Conservation (phyloP, 2,888 invertebrate species). For the Panorpa germanica region DNA sequence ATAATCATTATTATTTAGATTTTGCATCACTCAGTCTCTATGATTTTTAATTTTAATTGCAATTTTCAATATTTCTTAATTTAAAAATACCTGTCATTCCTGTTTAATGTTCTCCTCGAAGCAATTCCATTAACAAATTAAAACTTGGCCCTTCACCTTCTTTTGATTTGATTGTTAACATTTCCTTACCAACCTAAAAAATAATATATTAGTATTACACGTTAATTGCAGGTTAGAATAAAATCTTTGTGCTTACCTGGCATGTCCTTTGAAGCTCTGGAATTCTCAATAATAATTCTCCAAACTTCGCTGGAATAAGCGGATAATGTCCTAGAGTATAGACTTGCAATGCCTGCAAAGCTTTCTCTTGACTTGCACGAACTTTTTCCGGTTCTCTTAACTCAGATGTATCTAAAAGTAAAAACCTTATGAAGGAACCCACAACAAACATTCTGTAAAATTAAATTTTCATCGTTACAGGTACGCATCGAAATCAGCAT, state of each 20-base stretch:
- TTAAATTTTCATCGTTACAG: too few relatives aligned
- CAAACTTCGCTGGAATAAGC: conserved; percentile 86
- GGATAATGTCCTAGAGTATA: conserved; percentile 84
- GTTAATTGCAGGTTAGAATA: conserved; percentile 3
- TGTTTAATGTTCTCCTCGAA: conserved; percentile 76
- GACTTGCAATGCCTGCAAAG: conserved; percentile 76
- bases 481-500: too few relatives aligned
- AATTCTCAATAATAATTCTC: conserved; percentile 78
- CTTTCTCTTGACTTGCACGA: conserved; percentile 83
- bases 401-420: conserved; percentile 65
- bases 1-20: too few relatives aligned
- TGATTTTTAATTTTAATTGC: too few relatives aligned
- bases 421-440: conserved; percentile 7
- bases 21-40: too few relatives aligned
- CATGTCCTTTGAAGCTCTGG: conserved; percentile 91
- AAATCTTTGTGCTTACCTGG: conserved; percentile 37
- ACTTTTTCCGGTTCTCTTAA: conserved; percentile 87
- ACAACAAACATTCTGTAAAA: too few relatives aligned
- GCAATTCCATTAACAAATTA: conserved; percentile 87
- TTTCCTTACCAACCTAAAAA: conserved; percentile 76
- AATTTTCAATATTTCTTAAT: too few relatives aligned
- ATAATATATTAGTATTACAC: conserved; percentile 15
- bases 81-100: conserved; percentile 9
- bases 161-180: conserved; percentile 70
- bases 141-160: conserved; percentile 82